A percentile compares a stretch with the other conserved stretches of the same genome.
These are phyloP conservation scores for Hypanus sabinus DNA, from an alignment of 2,113 vertebrate genomes.

Conservation along the genomic window DNA sequence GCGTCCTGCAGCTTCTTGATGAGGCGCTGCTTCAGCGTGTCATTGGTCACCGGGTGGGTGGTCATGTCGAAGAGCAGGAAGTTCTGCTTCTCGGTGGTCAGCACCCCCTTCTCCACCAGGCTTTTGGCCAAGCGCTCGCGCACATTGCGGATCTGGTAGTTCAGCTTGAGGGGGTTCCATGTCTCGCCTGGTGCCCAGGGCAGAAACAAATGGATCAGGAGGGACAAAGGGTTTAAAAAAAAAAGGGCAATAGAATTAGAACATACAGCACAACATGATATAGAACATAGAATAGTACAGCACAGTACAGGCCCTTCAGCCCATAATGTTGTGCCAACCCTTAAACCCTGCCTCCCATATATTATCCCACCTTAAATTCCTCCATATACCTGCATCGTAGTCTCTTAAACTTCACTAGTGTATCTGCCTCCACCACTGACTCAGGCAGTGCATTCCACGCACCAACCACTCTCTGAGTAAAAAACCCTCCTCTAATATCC, in stretches of 20 bases:
- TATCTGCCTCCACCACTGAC: no score
- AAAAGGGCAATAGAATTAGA: neutral
- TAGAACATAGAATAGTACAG: no score
- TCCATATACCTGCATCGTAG: no score
- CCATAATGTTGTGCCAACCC: no score
- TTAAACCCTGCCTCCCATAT: no score
- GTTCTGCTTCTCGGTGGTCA: conserved; percentile 76
- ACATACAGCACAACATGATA: no score
- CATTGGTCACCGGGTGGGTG: conserved; percentile 68
- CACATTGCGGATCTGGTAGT: conserved; percentile 72
- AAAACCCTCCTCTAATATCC: no score
- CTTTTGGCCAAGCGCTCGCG: conserved; percentile 72
- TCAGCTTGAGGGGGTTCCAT: conserved; percentile 78
- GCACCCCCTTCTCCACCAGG: conserved; percentile 73
- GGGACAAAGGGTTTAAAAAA: neutral
- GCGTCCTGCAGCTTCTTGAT: conserved; percentile 63
- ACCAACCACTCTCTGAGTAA: no score
- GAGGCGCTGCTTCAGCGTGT: conserved; percentile 65
- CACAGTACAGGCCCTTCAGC: no score
- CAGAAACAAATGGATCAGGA: neutral
- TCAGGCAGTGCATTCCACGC: no score
- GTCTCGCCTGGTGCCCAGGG: conserved; percentile 60
- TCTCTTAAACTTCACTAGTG: no score
- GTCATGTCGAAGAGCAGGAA: conserved; percentile 81
- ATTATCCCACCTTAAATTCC: no score